Conservation (phyloP, 2,113 vertebrate species). For the Coreoperca whiteheadi region DNA sequence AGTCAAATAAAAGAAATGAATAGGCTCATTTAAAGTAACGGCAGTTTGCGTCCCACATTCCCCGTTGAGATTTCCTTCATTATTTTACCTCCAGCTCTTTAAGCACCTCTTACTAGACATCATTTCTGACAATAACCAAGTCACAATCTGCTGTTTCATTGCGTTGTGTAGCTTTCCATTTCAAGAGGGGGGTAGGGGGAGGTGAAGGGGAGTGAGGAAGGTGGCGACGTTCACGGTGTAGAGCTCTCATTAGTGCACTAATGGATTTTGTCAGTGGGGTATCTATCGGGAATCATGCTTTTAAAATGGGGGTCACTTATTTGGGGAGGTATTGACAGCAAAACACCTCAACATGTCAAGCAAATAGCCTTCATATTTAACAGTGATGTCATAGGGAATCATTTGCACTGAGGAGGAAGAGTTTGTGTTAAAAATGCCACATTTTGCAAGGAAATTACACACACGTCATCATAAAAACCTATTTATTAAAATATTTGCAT, state of each 20-base stretch:
- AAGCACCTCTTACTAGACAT: slow-evolving; percentile 64
- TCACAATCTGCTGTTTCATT: slow-evolving; percentile 56
- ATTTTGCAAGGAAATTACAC: slow-evolving; percentile 14
- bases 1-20: slow-evolving; percentile 67
- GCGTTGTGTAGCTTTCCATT: slow-evolving; percentile 57
- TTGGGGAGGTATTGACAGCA: slow-evolving; percentile 55
- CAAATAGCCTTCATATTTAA: slow-evolving; percentile 58
- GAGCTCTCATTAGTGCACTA: slow-evolving; percentile 70
- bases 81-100: slow-evolving; percentile 67
- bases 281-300: slow-evolving; percentile 73
- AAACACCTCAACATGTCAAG: slow-evolving; percentile 53
- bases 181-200: not conserved
- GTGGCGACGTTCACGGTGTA: slow-evolving; percentile 9
- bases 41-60: slow-evolving; percentile 32
- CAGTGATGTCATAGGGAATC: slow-evolving; percentile 54
- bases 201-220: not conserved
- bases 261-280: slow-evolving; percentile 77
- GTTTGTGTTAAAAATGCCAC: slow-evolving; percentile 16
- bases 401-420: slow-evolving; percentile 57
- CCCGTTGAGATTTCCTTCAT: slow-evolving; percentile 54
- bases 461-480: not conserved
- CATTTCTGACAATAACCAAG: slow-evolving; percentile 68
- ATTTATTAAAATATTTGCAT: slow-evolving; percentile 35
- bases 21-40: slow-evolving; percentile 60
- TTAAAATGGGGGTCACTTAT: slow-evolving; percentile 72